Evolutionary conservation across 2,113 vertebrate species (phyloP).

Genomic region (Leptosomus discolor): DNA sequence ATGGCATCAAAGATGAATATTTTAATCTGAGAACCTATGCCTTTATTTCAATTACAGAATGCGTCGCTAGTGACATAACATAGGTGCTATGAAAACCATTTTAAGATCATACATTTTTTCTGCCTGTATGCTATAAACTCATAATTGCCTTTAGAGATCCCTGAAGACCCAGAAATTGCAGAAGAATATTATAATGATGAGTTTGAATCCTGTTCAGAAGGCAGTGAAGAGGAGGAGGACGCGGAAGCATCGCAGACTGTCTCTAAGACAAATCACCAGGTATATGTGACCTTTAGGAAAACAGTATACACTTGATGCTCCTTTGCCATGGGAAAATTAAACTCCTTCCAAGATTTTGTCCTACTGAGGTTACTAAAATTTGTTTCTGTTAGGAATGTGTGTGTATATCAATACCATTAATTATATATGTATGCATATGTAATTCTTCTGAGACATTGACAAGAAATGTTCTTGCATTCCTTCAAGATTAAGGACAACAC

Average conservation of each 20-base stretch:
- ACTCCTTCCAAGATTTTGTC: background rate
- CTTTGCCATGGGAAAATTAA: background rate
- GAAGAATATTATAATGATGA: constrained; percentile 82
- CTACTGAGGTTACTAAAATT: background rate
- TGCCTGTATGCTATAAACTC: background rate
- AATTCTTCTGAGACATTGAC: background rate
- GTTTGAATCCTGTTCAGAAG: constrained; percentile 85
- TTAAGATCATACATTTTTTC: background rate
- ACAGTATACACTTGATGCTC: background rate
- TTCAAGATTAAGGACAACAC: background rate
- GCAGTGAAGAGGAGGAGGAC: constrained; percentile 60
- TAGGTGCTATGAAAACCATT: background rate
- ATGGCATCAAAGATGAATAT: background rate
- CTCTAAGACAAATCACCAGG: constrained; percentile 73
- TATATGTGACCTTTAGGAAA: background rate
- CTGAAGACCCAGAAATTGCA: constrained; percentile 81
- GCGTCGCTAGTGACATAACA: background rate
- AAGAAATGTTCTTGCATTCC: background rate
- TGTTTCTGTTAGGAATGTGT: background rate
- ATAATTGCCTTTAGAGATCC: constrained; percentile 74
- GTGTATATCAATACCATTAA: background rate
- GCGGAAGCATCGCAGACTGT: background rate
- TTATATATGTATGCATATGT: background rate
- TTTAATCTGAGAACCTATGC: background rate
- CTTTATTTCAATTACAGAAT: background rate